phyloP scores from a whole-genome alignment of 2,888 invertebrate genomes.

The Mesorhabditis belari region DNA sequence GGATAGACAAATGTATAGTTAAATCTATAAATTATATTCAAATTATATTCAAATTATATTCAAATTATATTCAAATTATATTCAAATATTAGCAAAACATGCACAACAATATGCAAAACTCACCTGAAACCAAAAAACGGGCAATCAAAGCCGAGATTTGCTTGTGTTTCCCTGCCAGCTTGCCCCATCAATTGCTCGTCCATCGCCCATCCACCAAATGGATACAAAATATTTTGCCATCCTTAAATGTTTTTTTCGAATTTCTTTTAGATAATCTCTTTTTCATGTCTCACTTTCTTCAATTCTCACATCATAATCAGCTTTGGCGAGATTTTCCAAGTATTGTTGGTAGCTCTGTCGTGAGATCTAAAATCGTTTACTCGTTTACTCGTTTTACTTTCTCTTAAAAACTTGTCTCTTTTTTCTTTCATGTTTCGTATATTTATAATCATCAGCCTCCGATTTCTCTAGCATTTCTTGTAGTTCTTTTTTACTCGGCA shows the following conservation, averaged over 20 bases:
- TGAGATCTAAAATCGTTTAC: slow-evolving; percentile 4
- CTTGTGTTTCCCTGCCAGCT: slow-evolving; percentile 40
- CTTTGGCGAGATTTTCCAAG: slow-evolving; percentile 32
- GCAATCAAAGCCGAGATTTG: slow-evolving; percentile 73
- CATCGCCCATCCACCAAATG: slow-evolving; percentile 38
- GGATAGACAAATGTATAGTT: slow-evolving; percentile 74
- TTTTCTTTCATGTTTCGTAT: slow-evolving; percentile 14
- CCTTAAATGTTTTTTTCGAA: slow-evolving; percentile 4
- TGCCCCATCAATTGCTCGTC: slow-evolving; percentile 39
- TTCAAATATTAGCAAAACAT: too few species aligned
- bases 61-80: too few species aligned
- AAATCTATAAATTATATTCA: slow-evolving; percentile 56
- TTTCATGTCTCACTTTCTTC: slow-evolving; percentile 23
- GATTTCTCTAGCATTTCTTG: slow-evolving; percentile 5
- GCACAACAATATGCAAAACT: too few species aligned
- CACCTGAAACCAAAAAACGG: slow-evolving; percentile 85
- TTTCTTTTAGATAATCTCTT: background rate
- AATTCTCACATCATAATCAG: slow-evolving; percentile 33
- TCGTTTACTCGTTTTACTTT: too few species aligned
- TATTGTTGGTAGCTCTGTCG: slow-evolving; percentile 31
- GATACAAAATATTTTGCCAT: slow-evolving; percentile 38
- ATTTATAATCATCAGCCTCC: slow-evolving; percentile 11
- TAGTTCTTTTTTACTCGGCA: slow-evolving; percentile 9
- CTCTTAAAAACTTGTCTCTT: too few species aligned
- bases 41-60: slow-evolving; percentile 1